phyloP scores from a whole-genome alignment of 2,888 invertebrate genomes.

The Nebria brevicollis region DNA sequence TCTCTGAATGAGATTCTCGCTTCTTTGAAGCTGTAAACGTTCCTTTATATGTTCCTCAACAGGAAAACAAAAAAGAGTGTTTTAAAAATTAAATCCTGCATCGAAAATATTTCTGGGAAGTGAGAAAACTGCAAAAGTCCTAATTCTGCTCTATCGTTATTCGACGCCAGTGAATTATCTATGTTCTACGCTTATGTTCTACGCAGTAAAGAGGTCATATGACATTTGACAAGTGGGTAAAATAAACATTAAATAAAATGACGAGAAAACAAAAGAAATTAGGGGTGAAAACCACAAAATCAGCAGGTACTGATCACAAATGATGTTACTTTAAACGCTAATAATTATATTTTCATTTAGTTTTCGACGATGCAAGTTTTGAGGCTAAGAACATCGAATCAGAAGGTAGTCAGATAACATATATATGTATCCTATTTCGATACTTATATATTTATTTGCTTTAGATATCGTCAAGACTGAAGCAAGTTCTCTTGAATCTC shows the following conservation, averaged over 20 bases:
- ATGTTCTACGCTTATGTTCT: too few species aligned
- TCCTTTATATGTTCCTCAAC: too few species aligned
- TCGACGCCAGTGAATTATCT: too few species aligned
- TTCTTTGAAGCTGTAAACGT: too few species aligned
- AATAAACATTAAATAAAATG: constrained; percentile 23
- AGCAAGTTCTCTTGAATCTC: neutral
- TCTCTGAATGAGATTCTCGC: too few species aligned
- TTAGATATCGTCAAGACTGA: neutral
- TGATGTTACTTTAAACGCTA: neutral
- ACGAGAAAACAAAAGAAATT: constrained; percentile 40
- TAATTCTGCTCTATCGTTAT: too few species aligned
- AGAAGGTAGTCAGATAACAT: constrained; percentile 17
- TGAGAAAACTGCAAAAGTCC: too few species aligned
- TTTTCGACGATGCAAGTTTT: constrained; percentile 24
- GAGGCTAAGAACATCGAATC: constrained; percentile 25
- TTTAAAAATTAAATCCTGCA: too few species aligned
- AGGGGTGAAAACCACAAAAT: constrained; percentile 34
- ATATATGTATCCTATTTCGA: neutral
- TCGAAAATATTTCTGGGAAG: too few species aligned
- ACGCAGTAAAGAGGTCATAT: neutral
- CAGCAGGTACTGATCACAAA: constrained; percentile 22
- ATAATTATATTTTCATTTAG: constrained; percentile 13
- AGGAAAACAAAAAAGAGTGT: too few species aligned
- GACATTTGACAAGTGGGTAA: constrained; percentile 2
- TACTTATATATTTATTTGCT: neutral